Base-by-base conservation (phyloP, 2,888 invertebrate species). In the Morpho achilles region DNA sequence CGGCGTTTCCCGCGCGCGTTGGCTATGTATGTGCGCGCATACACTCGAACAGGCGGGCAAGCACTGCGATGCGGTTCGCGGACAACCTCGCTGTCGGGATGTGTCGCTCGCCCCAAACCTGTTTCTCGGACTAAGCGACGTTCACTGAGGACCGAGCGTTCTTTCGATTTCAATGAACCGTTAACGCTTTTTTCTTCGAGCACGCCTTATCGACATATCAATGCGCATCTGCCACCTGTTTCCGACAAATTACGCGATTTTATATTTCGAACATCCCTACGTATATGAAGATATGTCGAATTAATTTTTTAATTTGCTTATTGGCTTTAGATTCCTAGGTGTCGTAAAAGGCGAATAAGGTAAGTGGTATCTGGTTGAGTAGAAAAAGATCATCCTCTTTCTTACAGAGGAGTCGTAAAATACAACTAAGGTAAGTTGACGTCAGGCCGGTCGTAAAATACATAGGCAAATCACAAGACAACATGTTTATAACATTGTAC, bases 111-210 rank as follows among this genome's bases (percentile, higher is more conserved):
- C 78, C 40, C 47, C 55, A 54, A 88, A 89, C 89, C 84, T 85
- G 89, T 89, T 89, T 84, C 80, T 47, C 40, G 39, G 9, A 44
- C 49, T n/a, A 32, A 70, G 72, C 70, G 69, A 73, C 82, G 75
- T 77, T 80, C 82, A 81, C 82, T 78, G 76, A 70, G 69, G 73
- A 9, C 32, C 32, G 76, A 69, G 69, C 73, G 69, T 76, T 84
- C 80, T 87, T 87, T 86, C 84, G 82, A 80, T 88, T 88, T 86
- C 87, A 86, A 87, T 88, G 84, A 87, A 89, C 89, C 88, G 89
- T 88, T 90, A 88, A 87, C 76, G 80, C 76, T 80, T 76, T 82
- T 80, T 81, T 82, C 75, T 79, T 73, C 65, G 72, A 80, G 76
- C 75, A 79, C 77, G 74, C 78, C 80, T 82, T 84, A 83, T 87